Evolutionary conservation across 2,888 invertebrate species (phyloP).

Genomic region (Drosophila heteroneura): DNA sequence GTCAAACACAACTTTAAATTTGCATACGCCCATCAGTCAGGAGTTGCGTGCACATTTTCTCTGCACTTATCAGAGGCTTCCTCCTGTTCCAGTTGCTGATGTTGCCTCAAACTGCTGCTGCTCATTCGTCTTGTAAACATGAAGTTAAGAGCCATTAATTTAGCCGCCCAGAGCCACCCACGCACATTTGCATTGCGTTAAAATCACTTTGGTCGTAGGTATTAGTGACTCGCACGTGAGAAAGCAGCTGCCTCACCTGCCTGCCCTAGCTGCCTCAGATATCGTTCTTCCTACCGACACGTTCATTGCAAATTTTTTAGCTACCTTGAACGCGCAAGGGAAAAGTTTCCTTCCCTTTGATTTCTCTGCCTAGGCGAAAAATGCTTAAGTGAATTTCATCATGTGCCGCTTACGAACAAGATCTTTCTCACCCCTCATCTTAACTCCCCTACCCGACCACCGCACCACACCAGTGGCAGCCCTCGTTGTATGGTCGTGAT

Average conservation of each 20-base stretch:
- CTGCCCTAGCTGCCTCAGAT: neutral
- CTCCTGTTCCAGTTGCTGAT: neutral
- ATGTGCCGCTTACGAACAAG: conserved; percentile 64
- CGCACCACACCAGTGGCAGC: neutral
- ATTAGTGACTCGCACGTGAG: conserved; percentile 58
- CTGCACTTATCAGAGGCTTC: neutral
- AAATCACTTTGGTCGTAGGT: conserved; percentile 69
- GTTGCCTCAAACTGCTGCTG: conserved; percentile 14
- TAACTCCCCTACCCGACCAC: neutral
- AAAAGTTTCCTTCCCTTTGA: conserved; percentile 65
- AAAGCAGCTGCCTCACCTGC: conserved; percentile 3
- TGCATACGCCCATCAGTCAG: conserved; percentile 76
- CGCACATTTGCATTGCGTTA: conserved; percentile 71
- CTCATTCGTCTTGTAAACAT: conserved; percentile 79
- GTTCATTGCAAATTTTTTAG: conserved; percentile 69
- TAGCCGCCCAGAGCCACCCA: conserved; percentile 43
- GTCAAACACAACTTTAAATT: conserved; percentile 69
- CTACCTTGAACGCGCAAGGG: conserved; percentile 13
- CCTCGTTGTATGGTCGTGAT: conserved; percentile 48
- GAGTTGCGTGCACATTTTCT: conserved; percentile 27
- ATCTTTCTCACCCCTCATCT: neutral
- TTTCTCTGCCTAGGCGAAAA: conserved; percentile 57
- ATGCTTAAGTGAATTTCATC: conserved; percentile 74
- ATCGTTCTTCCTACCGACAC: conserved; percentile 43
- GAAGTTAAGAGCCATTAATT: conserved; percentile 79